Evolutionary conservation across 2,113 vertebrate species (phyloP).

Genomic region (Lethenteron reissneri): DNA sequence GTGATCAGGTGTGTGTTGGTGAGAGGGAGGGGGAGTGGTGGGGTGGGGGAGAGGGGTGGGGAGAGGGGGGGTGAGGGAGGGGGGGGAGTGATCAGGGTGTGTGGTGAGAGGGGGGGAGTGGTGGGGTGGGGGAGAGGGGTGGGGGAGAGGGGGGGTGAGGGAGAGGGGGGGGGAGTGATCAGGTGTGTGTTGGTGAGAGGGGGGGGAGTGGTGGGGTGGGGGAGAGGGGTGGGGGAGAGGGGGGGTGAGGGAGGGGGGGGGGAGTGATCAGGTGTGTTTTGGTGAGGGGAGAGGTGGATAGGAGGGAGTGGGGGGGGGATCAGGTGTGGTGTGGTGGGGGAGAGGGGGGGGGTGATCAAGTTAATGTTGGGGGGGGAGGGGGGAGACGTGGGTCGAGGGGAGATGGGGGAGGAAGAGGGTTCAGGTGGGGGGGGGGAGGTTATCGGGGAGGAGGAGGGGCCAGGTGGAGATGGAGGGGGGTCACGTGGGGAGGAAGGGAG

Average conservation of each 20-base stretch:
- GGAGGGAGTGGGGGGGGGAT: neutral
- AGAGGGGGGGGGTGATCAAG: no score
- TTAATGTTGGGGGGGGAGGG: no score
- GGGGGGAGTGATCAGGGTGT: no score
- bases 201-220: neutral
- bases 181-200: neutral
- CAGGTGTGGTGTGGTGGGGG: no score
- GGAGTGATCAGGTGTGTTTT: neutral
- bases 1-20: neutral
- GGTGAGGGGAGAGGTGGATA: neutral
- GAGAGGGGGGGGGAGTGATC: neutral
- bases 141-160: neutral
- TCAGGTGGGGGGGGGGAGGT: no score
- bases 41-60: neutral
- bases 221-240: neutral
- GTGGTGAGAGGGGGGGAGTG: no score
- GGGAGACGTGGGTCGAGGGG: no score
- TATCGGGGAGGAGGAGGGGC: no score
- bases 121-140: no score
- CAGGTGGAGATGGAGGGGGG: no score
- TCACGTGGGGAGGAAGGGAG: no score
- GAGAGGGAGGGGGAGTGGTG: neutral
- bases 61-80: neutral
- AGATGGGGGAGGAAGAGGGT: no score
- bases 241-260: neutral